Evolutionary conservation across 2,113 vertebrate genomes (phyloP), one percentile per base, ranked within the genome.

Genomic region (Verasper variegatus): DNA sequence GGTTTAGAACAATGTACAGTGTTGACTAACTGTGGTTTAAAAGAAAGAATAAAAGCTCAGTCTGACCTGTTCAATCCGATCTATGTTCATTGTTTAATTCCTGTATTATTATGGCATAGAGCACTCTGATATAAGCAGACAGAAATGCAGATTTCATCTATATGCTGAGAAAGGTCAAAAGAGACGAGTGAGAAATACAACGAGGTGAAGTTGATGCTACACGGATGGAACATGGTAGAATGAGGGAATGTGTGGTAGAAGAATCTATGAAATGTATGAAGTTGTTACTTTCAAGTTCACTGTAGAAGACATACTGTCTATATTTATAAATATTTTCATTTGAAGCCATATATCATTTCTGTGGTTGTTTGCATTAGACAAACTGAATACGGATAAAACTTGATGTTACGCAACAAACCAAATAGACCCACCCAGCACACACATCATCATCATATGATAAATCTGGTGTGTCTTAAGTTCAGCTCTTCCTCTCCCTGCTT

Each of bases 81-180:
- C 18, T 70, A 17, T 14, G 51, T 54, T 64, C 3, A 59, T 61
- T 55, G 54, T 60, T 67, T 55, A 21, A 64, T 70, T 61, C 6
- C 42, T 67, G 61, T 40, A 40, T 83, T 56, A 45, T 40, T 55
- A 17, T 27, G 49, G 27, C 15, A 47, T 21, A 65, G 27, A 58
- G 3, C 1, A 55, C 57, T 74, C 23, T 17, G 31, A 52, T 20
- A 60, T 65, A 73, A 67, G 8, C 24, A 58, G 56, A 42, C 57
- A 69, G 31, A 81, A 74, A 74, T 66, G 26, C 12, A 47, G 42
- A 83, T 56, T 79, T 76, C 7, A 79, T 74, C 40, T 1, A 11
- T 4, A 18, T 37, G 13, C 68, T 74, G 60, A 68, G 55, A 80
- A 77, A 85, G 31, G 60, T 79, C 69, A 68, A 24, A 65, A 62